phyloP scores from a whole-genome alignment of 92 coral and sea anemone species.

The Heliopora coerulea region DNA sequence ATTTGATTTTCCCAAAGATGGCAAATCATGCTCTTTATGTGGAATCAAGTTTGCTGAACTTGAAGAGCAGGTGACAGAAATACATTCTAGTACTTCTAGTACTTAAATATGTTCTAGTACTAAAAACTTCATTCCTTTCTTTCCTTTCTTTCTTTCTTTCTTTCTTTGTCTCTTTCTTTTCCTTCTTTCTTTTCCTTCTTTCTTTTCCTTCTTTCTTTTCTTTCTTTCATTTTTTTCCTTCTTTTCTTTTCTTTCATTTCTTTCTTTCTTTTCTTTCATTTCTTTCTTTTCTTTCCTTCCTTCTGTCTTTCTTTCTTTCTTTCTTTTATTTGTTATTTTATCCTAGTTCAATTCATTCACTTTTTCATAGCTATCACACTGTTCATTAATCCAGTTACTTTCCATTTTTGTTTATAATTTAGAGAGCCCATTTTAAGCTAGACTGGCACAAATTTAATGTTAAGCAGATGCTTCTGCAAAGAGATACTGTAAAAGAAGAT shows the following conservation, averaged over 20 bases:
- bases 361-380: too few species aligned
- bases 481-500: constrained; percentile 67
- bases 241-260: too few species aligned
- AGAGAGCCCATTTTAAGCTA: constrained; percentile 96
- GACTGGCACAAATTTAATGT: constrained; percentile 96
- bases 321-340: too few species aligned
- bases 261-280: too few species aligned
- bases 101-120: too few species aligned
- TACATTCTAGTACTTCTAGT: not conserved
- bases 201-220: too few species aligned
- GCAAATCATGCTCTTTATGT: constrained; percentile 36
- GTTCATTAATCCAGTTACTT: too few species aligned
- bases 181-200: too few species aligned
- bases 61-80: constrained; percentile 22
- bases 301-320: too few species aligned
- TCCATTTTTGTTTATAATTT: constrained; percentile 2
- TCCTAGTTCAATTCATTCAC: too few species aligned
- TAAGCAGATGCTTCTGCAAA: constrained; percentile 70
- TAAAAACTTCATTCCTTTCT: not conserved
- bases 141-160: not conserved
- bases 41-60: constrained; percentile 12
- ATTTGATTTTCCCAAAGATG: constrained; percentile 21
- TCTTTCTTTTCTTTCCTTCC: too few species aligned
- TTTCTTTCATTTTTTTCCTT: too few species aligned
- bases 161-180: not conserved